A percentile compares a stretch with the other conserved stretches of the same genome.
Evolutionary conservation across 2,113 vertebrate species (phyloP).

Genomic region (Hemiprocne comata): DNA sequence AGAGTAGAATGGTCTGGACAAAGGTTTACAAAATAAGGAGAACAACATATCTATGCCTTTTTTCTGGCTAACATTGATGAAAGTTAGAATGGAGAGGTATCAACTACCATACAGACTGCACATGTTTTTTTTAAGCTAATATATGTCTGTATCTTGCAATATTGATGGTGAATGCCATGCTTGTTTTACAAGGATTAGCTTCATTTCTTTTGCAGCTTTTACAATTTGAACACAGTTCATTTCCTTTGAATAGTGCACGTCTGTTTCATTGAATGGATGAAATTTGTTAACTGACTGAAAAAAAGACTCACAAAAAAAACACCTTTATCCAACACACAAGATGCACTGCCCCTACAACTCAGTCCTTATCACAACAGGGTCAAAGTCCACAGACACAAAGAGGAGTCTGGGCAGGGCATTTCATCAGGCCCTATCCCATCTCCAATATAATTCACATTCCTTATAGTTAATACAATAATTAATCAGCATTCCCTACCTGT

Average conservation of each 20-base stretch:
- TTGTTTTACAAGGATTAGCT: not conserved
- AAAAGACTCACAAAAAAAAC: not conserved
- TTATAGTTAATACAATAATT: accelerated
- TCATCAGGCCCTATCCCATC: accelerated
- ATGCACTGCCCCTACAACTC: too few species aligned
- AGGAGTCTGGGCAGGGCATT: not conserved
- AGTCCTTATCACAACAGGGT: too few species aligned
- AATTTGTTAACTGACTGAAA: not conserved
- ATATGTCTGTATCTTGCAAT: not conserved
- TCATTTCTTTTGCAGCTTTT: not conserved
- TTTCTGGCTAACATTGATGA: not conserved
- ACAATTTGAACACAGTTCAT: not conserved
- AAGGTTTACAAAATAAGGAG: not conserved
- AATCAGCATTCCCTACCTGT: not conserved
- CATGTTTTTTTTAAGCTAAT: not conserved
- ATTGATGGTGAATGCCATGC: not conserved
- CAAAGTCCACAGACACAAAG: not conserved
- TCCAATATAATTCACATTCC: accelerated
- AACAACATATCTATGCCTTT: not conserved
- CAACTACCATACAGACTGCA: not conserved
- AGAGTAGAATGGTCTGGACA: not conserved
- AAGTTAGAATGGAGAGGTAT: not conserved
- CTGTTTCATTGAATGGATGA: not conserved
- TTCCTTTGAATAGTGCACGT: not conserved
- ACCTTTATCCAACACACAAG: not conserved